Conservation (phyloP, 1,140 invertebrate genomes). For the Euura lappo region DNA sequence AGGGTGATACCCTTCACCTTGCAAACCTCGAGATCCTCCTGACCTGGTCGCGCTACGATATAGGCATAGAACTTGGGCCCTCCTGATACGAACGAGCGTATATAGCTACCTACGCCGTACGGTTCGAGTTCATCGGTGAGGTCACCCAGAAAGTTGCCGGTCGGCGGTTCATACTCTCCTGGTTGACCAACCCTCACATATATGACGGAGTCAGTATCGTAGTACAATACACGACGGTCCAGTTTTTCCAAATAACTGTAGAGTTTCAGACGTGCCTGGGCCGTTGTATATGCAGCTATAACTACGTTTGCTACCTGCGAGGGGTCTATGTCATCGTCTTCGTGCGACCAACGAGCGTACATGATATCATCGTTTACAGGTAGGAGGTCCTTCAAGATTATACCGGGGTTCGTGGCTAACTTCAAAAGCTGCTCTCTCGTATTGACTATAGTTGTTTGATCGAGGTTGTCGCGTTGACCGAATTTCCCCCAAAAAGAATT, state of each 20-base stretch:
- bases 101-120: constrained; percentile 39
- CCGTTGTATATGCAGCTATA: constrained; percentile 46
- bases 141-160: constrained; percentile 38
- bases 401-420: constrained; percentile 34
- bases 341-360: constrained; percentile 22
- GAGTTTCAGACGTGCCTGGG: constrained; percentile 49
- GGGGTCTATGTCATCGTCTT: not conserved
- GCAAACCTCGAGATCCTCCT: constrained; percentile 13
- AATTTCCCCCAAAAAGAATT: constrained; percentile 52
- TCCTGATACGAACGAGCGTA: constrained; percentile 34
- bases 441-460: constrained; percentile 37
- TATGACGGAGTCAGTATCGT: constrained; percentile 52
- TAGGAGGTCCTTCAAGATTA: constrained; percentile 28
- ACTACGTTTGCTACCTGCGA: constrained; percentile 40
- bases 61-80: constrained; percentile 24
- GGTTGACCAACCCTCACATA: constrained; percentile 25
- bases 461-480: constrained; percentile 35
- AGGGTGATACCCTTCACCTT: constrained; percentile 24
- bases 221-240: constrained; percentile 45
- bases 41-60: constrained; percentile 12
- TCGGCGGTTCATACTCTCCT: constrained; percentile 25
- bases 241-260: constrained; percentile 47
- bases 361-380: constrained; percentile 34
- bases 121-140: constrained; percentile 39
- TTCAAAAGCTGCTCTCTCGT: constrained; percentile 33